Base-by-base conservation (phyloP, 2,113 vertebrate genomes). In the Crotophaga sulcirostris region DNA sequence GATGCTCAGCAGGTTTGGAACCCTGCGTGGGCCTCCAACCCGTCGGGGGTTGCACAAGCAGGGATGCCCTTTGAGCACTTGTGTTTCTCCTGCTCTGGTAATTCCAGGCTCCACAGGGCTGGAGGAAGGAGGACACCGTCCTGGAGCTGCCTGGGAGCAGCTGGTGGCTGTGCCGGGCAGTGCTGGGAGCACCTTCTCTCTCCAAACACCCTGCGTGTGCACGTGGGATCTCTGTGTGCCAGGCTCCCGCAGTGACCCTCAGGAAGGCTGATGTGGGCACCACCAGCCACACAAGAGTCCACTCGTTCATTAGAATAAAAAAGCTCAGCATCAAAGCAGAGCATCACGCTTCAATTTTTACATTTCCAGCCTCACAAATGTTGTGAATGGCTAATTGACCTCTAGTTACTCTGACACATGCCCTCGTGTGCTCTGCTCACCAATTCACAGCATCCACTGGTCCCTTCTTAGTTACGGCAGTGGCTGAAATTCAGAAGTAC, bases 1-100 rank as follows among this genome's bases (percentile, higher is more conserved):
- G 2, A 73, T 5, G 11, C 77, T 74, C 31, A 79, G 64, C 24
- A 74, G 68, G 25, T 52, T 68, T 66, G 58, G 63, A 78, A 59
- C 38, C 67, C 26, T 0, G 0, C 1, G 0, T 44, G 72, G 68
- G 52, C 66, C 56, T 72, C 66, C 63, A 90, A 10, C 20, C 60
- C 58, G 42, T 52, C 1, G 2, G 55, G 29, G 64, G 47, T 83
- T 95, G 79, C 87, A 76, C 51, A 94, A 76, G 74, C 68, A 26
- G 55, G 16, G 52, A 31, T 54, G 68, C 51, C 86, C 93, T 95
- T 92, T 79, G 91, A 77, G 33, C 64, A 1, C 21, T 84, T 33
- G 3, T 23, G 16, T 78, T 60, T 78, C 81, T 72, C 21, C 38
- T 26, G 25, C 2, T 31, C 55, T 64, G 63, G 49, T 36, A 70